phyloP scores from a whole-genome alignment of 2,888 invertebrate genomes.

The Netelia melanura region DNA sequence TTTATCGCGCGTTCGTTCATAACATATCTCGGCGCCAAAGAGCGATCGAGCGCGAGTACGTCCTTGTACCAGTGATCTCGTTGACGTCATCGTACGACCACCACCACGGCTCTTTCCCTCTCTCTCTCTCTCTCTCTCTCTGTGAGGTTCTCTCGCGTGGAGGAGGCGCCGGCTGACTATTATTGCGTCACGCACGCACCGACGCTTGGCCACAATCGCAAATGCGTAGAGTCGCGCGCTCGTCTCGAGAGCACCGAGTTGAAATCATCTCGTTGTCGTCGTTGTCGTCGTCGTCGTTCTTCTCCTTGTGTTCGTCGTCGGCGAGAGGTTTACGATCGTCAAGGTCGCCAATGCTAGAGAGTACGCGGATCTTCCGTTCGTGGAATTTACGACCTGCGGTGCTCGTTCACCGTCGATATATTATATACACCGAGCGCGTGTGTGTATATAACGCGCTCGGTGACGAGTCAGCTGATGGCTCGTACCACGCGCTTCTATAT shows the following conservation, averaged over 20 bases:
- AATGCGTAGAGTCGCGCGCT: conserved; percentile 31
- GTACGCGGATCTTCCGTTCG: conserved; percentile 43
- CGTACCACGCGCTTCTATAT: not conserved
- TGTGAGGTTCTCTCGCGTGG: conserved; percentile 22
- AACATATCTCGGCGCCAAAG: conserved; percentile 14
- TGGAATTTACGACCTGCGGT: conserved; percentile 43
- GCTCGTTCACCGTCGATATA: not conserved
- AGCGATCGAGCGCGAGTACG: conserved; percentile 38
- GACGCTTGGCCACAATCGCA: conserved; percentile 53
- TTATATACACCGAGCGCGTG: not conserved
- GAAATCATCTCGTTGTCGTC: conserved; percentile 55
- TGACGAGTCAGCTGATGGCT: not conserved
- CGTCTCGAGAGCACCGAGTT: conserved; percentile 22
- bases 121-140: conserved; percentile 42
- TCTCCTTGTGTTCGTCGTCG: conserved; percentile 32
- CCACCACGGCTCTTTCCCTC: conserved; percentile 1
- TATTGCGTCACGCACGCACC: conserved; percentile 71
- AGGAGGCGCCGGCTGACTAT: conserved; percentile 64
- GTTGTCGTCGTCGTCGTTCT: conserved; percentile 28
- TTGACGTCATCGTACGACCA: conserved; percentile 66
- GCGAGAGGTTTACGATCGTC: conserved; percentile 62
- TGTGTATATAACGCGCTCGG: not conserved
- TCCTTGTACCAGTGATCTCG: conserved; percentile 70
- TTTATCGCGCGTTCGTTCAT: conserved; percentile 29
- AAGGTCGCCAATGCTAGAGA: conserved; percentile 56